Conservation (phyloP, 1,140 invertebrate species). For the Drosophila cardini region DNA sequence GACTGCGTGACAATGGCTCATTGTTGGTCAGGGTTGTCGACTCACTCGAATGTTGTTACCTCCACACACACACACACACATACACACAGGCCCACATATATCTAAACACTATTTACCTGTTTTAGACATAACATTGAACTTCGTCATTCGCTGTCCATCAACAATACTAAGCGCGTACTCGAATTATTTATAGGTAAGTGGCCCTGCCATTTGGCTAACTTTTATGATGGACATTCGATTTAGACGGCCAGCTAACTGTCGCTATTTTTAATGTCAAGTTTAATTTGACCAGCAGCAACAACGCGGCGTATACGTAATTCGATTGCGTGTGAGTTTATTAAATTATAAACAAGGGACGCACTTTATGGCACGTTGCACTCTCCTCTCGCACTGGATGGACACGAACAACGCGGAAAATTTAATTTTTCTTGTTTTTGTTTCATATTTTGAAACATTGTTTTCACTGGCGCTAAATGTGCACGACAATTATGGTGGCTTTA, state of each 20-base stretch:
- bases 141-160: slow-evolving; percentile 61
- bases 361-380: slow-evolving; percentile 14
- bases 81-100: neutral
- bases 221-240: slow-evolving; percentile 56
- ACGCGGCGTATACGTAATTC: slow-evolving; percentile 35
- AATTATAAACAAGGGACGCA: slow-evolving; percentile 35
- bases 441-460: slow-evolving; percentile 12
- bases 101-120: slow-evolving; percentile 8
- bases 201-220: slow-evolving; percentile 58
- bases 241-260: slow-evolving; percentile 16
- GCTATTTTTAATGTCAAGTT: slow-evolving; percentile 36
- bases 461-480: slow-evolving; percentile 41
- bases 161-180: slow-evolving; percentile 39
- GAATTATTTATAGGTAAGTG: slow-evolving; percentile 65
- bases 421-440: slow-evolving; percentile 42
- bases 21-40: slow-evolving; percentile 20
- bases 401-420: slow-evolving; percentile 51
- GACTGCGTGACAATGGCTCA: slow-evolving; percentile 65
- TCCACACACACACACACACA: neutral
- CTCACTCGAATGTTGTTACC: slow-evolving; percentile 9
- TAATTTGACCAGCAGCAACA: slow-evolving; percentile 6
- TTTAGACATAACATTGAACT: slow-evolving; percentile 63
- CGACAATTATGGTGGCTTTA: slow-evolving; percentile 63
- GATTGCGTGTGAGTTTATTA: slow-evolving; percentile 48
- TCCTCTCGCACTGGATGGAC: slow-evolving; percentile 20